Conservation (phyloP, 2,113 vertebrate species). For the Jacana jacana region DNA sequence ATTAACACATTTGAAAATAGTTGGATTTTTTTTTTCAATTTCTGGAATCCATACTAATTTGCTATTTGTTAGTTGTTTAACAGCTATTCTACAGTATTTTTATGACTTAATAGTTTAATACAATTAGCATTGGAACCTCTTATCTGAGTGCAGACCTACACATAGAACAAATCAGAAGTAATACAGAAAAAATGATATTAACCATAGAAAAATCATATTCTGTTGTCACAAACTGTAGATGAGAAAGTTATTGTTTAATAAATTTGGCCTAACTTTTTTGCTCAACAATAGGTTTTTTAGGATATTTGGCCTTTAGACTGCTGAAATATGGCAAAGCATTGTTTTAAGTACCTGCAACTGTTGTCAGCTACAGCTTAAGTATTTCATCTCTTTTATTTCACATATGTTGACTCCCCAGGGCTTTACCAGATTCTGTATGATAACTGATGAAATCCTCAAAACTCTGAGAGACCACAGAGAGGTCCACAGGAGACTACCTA, state of each 20-base stretch:
- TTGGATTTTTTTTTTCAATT: background rate
- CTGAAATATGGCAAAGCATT: background rate
- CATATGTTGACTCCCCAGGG: fast-evolving
- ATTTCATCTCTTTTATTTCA: background rate
- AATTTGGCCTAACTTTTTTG: background rate
- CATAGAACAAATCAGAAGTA: background rate
- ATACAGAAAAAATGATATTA: background rate
- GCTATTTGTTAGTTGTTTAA: background rate
- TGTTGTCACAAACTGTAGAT: background rate
- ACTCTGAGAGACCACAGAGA: background rate
- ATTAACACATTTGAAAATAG: background rate
- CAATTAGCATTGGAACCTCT: background rate
- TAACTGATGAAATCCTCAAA: background rate
- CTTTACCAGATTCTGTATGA: background rate
- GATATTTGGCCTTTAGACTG: background rate
- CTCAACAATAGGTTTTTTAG: background rate
- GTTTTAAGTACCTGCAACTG: background rate
- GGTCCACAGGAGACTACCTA: background rate
- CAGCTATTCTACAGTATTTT: background rate
- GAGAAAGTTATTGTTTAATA: background rate
- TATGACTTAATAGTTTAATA: background rate
- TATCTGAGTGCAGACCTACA: background rate
- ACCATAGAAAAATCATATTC: background rate
- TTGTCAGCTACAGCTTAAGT: background rate
- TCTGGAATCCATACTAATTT: background rate